Conservation (phyloP, 1,140 invertebrate species). For the Penaeus vannamei region DNA sequence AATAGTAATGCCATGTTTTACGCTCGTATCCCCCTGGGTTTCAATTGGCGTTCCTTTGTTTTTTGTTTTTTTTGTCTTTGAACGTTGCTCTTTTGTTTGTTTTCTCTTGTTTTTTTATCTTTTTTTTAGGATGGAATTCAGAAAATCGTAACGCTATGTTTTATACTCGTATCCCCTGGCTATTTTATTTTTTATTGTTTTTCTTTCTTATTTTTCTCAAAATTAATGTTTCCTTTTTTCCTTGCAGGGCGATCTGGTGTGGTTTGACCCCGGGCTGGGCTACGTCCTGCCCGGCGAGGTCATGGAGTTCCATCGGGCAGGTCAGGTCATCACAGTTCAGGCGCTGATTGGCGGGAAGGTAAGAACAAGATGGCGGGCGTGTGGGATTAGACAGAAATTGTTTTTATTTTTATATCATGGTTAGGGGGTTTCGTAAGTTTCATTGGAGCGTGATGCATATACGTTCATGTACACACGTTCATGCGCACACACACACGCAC, state of each 20-base stretch:
- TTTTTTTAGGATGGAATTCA: neutral
- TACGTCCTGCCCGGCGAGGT: conserved; percentile 91
- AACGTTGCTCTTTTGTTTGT: no score
- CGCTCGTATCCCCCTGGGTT: neutral
- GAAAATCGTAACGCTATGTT: neutral
- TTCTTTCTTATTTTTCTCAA: neutral
- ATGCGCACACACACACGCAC: no score
- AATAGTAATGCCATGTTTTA: neutral
- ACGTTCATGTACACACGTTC: no score
- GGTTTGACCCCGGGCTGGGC: conserved; percentile 92
- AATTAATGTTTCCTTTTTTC: conserved; percentile 10
- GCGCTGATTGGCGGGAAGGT: conserved; percentile 91
- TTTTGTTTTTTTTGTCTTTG: neutral
- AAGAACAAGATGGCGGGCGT: conserved; percentile 18
- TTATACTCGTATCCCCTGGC: neutral
- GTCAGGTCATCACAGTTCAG: conserved; percentile 89
- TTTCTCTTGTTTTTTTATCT: no score
- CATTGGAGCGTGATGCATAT: no score
- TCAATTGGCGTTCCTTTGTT: neutral
- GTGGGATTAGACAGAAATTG: no score
- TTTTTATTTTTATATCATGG: no score
- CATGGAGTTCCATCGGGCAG: conserved; percentile 87
- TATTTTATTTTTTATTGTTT: neutral
- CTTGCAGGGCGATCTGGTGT: conserved; percentile 83
- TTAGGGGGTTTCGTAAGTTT: no score